These are phyloP conservation scores for Apotomis betuletana DNA, from an alignment of 2,888 invertebrate species.

Conservation along the genomic window DNA sequence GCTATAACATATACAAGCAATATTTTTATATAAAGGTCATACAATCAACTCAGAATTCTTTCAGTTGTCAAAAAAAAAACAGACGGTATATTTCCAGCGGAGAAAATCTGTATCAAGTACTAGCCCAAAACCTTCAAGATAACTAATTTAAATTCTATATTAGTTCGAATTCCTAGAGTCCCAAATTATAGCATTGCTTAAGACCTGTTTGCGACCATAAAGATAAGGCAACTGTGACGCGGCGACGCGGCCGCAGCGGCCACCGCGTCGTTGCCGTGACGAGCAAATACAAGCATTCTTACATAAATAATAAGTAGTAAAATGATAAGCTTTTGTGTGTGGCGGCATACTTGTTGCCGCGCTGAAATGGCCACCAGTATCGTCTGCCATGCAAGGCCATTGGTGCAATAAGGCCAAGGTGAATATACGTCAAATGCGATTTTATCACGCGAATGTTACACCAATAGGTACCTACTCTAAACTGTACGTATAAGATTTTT, in stretches of 20 bases:
- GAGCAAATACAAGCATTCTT: slow-evolving; percentile 72
- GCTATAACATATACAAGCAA: too few relatives aligned
- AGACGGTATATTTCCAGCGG: too few relatives aligned
- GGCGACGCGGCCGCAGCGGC: slow-evolving; percentile 67
- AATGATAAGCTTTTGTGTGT: slow-evolving; percentile 48
- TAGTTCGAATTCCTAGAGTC: not conserved
- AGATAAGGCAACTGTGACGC: slow-evolving; percentile 62
- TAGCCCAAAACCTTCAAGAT: not conserved
- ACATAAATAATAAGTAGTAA: slow-evolving; percentile 67
- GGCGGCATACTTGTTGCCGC: not conserved
- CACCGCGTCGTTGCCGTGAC: slow-evolving; percentile 67
- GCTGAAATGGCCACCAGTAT: not conserved
- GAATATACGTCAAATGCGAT: not conserved
- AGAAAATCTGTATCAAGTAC: not conserved
- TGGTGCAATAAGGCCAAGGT: too few relatives aligned
- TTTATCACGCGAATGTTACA: too few relatives aligned
- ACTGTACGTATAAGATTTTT: too few relatives aligned
- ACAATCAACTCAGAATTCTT: too few relatives aligned
- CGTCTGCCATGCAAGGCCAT: too few relatives aligned
- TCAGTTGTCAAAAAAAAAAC: too few relatives aligned
- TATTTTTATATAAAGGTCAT: too few relatives aligned
- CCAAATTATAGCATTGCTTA: slow-evolving; percentile 27
- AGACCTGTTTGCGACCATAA: slow-evolving; percentile 49
- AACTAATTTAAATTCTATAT: not conserved
- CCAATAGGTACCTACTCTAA: too few relatives aligned